phyloP scores from a whole-genome alignment of 2,888 invertebrate genomes.

The Nomada flava region DNA sequence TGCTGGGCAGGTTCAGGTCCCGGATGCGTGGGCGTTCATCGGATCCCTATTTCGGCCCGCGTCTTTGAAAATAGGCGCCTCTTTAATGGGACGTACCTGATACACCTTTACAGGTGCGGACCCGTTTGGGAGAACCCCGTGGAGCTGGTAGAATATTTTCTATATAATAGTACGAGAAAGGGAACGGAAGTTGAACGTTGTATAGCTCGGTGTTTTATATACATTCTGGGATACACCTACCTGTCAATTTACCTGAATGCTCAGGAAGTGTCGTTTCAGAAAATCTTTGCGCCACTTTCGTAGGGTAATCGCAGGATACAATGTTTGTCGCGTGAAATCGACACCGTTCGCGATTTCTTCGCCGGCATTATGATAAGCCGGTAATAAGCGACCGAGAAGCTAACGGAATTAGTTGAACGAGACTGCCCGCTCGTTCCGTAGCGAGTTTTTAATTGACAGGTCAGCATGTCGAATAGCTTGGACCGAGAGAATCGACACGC shows the following conservation, averaged over 20 bases:
- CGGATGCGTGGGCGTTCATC: slow-evolving; percentile 67
- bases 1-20: slow-evolving; percentile 22
- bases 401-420: slow-evolving; percentile 46
- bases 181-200: slow-evolving; percentile 62
- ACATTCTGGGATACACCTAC: background rate
- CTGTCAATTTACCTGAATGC: background rate
- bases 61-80: slow-evolving; percentile 56
- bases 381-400: slow-evolving; percentile 32
- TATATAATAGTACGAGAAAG: slow-evolving; percentile 40
- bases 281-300: background rate
- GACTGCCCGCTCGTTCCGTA: slow-evolving; percentile 19
- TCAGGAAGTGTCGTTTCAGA: slow-evolving; percentile 15
- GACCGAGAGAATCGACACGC: slow-evolving; percentile 42
- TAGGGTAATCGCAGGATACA: background rate
- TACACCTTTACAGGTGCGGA: slow-evolving; percentile 62
- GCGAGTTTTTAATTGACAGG: slow-evolving; percentile 59
- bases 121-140: slow-evolving; percentile 48
- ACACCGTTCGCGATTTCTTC: background rate
- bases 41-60: slow-evolving; percentile 38
- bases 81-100: slow-evolving; percentile 53
- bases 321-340: slow-evolving; percentile 23
- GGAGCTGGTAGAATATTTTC: slow-evolving; percentile 24
- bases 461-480: slow-evolving; percentile 38
- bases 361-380: slow-evolving; percentile 5
- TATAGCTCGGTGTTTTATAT: background rate